A percentile compares a stretch with the other conserved stretches of the same genome.
Conservation (phyloP, 2,797 vertebrate species). For the Ara ararauna region DNA sequence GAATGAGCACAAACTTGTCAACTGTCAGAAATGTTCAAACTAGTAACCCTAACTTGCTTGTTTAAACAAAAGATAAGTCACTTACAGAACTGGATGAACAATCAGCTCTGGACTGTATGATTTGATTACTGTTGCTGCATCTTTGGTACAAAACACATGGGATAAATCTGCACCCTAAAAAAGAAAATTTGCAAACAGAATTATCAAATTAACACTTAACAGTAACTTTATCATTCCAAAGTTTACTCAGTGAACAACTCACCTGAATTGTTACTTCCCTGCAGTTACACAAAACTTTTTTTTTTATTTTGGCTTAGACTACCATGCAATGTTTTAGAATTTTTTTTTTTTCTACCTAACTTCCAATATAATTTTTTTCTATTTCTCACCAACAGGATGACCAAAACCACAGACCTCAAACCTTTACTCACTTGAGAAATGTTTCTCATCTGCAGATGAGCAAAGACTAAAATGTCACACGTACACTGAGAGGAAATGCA, state of each 20-base stretch:
- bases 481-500: not conserved
- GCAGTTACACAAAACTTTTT: not conserved
- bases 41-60: not conserved
- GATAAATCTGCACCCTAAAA: constrained; percentile 93
- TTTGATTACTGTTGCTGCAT: constrained; percentile 95
- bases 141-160: constrained; percentile 97
- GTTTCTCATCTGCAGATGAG: not conserved
- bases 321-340: not conserved
- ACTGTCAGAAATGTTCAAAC: not conserved
- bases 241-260: not conserved
- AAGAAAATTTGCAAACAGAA: constrained; percentile 16
- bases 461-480: not conserved
- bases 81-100: constrained; percentile 98
- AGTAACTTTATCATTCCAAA: not conserved
- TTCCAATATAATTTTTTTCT: not conserved
- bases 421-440: not conserved
- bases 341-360: not conserved
- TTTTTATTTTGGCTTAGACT: not conserved
- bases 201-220: not conserved
- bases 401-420: not conserved
- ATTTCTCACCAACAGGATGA: not conserved
- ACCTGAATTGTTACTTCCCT: not conserved
- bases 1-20: not conserved
- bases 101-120: constrained; percentile 98
- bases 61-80: constrained; percentile 46